A percentile compares a stretch with the other conserved stretches of the same genome.
phyloP scores from a whole-genome alignment of 35 echinoderm and acorn worm species.

The Heliocidaris tuberculata region DNA sequence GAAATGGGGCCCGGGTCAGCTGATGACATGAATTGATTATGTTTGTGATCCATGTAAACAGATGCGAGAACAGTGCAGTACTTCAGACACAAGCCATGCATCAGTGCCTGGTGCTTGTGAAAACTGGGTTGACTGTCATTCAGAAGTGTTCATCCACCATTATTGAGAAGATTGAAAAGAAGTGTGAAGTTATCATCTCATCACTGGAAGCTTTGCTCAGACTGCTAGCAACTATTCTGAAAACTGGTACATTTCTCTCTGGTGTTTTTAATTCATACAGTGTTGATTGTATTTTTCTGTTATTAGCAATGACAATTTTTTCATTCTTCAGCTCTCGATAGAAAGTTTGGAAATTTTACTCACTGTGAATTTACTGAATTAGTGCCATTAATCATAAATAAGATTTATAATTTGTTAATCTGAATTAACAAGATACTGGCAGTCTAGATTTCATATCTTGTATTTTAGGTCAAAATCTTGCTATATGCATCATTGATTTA shows the following conservation, averaged over 20 bases:
- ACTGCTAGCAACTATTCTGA: not conserved
- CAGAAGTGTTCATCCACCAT: constrained; percentile 28
- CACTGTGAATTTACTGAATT: not conserved
- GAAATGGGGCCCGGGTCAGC: too few relatives aligned
- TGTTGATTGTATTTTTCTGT: not conserved
- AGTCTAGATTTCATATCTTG: too few relatives aligned
- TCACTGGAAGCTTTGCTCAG: not conserved
- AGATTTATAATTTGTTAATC: too few relatives aligned
- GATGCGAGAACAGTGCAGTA: constrained; percentile 29
- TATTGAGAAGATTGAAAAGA: not conserved
- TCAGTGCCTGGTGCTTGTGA: constrained; percentile 41
- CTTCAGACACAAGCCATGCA: constrained; percentile 28
- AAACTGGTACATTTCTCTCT: not conserved
- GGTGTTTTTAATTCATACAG: not conserved
- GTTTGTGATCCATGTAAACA: not conserved
- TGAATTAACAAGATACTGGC: too few relatives aligned
- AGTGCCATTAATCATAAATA: too few relatives aligned
- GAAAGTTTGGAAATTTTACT: not conserved
- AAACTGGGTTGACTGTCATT: constrained; percentile 34
- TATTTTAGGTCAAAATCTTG: too few relatives aligned
- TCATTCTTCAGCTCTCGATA: not conserved
- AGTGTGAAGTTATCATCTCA: not conserved
- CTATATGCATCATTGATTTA: too few relatives aligned
- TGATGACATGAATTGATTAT: not conserved
- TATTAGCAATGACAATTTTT: not conserved